Evolutionary conservation across 2,888 invertebrate species (phyloP).

Genomic region (Lepetodrilus schrolli): DNA sequence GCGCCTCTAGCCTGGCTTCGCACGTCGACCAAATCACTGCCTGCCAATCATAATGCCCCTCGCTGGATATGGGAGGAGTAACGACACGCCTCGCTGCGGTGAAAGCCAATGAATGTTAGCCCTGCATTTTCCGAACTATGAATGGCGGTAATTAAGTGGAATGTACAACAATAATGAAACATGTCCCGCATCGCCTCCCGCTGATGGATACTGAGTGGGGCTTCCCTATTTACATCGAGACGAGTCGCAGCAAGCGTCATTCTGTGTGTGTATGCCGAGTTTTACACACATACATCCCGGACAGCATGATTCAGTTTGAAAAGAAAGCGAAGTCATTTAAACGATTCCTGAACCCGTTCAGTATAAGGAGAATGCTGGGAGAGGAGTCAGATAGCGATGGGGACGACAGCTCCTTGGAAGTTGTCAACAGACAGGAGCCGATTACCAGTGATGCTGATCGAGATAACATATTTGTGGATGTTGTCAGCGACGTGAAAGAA

Average conservation of each 20-base stretch:
- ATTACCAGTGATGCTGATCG: not conserved
- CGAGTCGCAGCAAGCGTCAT: not conserved
- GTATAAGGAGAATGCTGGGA: constrained; percentile 64
- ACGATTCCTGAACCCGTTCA: constrained; percentile 53
- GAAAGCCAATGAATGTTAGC: not conserved
- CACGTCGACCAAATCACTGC: not conserved
- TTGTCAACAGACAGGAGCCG: not conserved
- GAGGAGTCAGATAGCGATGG: constrained; percentile 46
- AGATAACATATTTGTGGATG: constrained; percentile 27
- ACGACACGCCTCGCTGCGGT: not conserved
- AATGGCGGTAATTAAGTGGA: constrained; percentile 22
- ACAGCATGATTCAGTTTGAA: constrained; percentile 39
- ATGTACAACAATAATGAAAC: constrained; percentile 27
- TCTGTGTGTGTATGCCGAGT: not conserved
- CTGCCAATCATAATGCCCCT: not conserved
- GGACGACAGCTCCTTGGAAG: constrained; percentile 26
- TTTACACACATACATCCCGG: not conserved
- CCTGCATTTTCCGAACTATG: not conserved
- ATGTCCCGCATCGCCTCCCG: constrained; percentile 9
- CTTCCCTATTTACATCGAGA: not conserved
- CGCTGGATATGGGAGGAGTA: not conserved
- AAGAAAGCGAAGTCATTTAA: constrained; percentile 25
- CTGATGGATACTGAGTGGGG: constrained; percentile 5
- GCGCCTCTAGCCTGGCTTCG: too few relatives aligned
- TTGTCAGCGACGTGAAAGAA: constrained; percentile 18